Conservation (phyloP, 2,888 invertebrate genomes). For the Hyalella azteca region DNA sequence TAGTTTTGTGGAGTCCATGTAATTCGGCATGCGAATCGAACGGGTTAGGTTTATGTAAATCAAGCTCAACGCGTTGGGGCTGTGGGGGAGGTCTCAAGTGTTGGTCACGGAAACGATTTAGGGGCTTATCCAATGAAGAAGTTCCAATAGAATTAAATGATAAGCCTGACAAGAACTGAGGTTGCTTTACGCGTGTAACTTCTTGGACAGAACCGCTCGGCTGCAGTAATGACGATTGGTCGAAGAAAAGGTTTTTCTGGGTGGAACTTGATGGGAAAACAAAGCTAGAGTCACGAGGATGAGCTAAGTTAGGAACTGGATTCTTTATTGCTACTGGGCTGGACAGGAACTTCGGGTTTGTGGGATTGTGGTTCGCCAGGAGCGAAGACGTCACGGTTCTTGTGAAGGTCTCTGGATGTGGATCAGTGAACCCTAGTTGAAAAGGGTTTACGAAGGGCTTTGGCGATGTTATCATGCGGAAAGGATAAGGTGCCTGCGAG, state of each 20-base stretch:
- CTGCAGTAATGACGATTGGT: background rate
- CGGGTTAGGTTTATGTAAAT: background rate
- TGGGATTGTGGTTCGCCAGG: background rate
- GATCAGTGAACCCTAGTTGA: background rate
- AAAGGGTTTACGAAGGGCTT: background rate
- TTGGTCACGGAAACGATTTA: background rate
- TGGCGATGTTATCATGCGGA: background rate
- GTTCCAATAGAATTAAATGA: background rate
- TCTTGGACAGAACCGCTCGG: background rate
- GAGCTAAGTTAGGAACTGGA: background rate
- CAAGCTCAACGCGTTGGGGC: background rate
- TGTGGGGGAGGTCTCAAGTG: background rate
- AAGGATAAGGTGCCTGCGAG: background rate
- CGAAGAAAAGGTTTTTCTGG: background rate
- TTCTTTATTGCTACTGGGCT: background rate
- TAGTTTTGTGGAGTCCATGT: too few species aligned
- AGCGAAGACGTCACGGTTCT: background rate
- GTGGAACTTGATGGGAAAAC: background rate
- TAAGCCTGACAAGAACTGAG: constrained; percentile 11
- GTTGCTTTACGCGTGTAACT: constrained; percentile 13
- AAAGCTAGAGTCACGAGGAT: background rate
- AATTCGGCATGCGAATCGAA: background rate
- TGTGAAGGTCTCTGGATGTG: background rate
- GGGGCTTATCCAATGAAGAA: background rate
- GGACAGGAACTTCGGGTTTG: background rate